phyloP scores from a whole-genome alignment of 2,113 vertebrate genomes.

The Lasiurus cinereus region DNA sequence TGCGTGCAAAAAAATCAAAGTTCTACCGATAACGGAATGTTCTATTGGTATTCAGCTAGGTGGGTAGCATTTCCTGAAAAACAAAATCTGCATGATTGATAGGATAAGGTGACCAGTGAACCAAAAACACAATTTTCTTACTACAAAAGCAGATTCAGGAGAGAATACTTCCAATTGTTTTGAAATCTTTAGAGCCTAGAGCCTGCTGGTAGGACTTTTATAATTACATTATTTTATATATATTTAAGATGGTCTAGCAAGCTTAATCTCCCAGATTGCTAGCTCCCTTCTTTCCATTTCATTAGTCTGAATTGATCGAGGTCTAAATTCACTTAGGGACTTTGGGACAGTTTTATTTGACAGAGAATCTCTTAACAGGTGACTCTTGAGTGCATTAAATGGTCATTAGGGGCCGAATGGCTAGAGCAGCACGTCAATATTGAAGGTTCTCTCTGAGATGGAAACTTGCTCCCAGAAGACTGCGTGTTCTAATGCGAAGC shows the following conservation, averaged over 20 bases:
- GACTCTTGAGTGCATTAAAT: constrained; percentile 66
- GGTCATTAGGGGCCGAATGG: constrained; percentile 62
- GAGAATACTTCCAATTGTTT: constrained; percentile 53
- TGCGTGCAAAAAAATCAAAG: neutral
- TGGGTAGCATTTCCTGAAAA: neutral
- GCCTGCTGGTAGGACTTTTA: constrained; percentile 48
- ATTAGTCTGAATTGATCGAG: constrained; percentile 68
- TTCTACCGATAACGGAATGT: neutral
- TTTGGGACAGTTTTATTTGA: constrained; percentile 67
- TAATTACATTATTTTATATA: constrained; percentile 60
- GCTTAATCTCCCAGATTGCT: constrained; percentile 67
- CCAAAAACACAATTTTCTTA: constrained; percentile 10
- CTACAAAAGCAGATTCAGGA: constrained; percentile 39
- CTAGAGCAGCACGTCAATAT: constrained; percentile 64
- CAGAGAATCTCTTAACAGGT: constrained; percentile 67
- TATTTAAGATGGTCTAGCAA: constrained; percentile 56
- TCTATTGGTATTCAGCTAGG: neutral
- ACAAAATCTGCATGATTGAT: constrained; percentile 18
- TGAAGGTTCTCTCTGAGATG: constrained; percentile 54
- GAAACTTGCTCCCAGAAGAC: constrained; percentile 62
- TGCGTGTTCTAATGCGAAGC: constrained; percentile 33
- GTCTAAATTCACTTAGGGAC: constrained; percentile 76
- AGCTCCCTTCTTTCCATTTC: constrained; percentile 55
- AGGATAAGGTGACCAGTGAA: neutral
- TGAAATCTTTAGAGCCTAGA: constrained; percentile 27